Evolutionary conservation across 2,113 vertebrate species (phyloP), one percentile per base, ranked within the genome.

Genomic region (Calidris pugnax): DNA sequence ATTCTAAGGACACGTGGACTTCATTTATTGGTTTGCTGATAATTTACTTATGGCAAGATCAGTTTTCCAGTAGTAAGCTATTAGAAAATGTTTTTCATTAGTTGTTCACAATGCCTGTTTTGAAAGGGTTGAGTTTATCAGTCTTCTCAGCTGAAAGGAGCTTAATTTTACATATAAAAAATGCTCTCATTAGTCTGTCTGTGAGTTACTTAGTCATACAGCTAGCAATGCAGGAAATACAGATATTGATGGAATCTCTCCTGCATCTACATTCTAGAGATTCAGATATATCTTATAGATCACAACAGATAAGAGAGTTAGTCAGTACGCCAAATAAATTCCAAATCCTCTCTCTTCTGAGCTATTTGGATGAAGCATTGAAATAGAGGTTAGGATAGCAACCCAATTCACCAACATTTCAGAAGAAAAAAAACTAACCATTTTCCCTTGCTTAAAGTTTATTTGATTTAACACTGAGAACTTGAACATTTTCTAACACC

Each of bases 401-500:
- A 91, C n/a, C 37, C 43, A 91, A 74, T 74, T 85, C 76, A 71
- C 33, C 19, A 59, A 47, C 41, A 81, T 74, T 85, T 84, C 37
- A 64, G 9, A 53, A 69, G 55, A 12, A 76, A 67, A 73, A 56
- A 50, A 73, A 43, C 27, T 75, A 69, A 27, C 30, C 62, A 35
- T 73, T 93, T 83, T 82, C 27, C 27, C 56, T 88, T 62, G 43
- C 66, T 60, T 86, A 35, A 71, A 45, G 35, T 94, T 92, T 88
- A 86, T 90, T 95, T 91, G 62, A 96, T 95, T 87, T 94, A 96
- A 89, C 0, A 0, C 39, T 86, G 84, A 88, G 73, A 84, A 39
- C 47, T 57, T 64, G 77, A 95, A 85, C 27, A 23, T 62, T 94
- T 95, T 96, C 32, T 96, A 45, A 96, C 32, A 76, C 66, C 50